Base-by-base conservation (phyloP, 2,113 vertebrate species). In the Helogale parvula region DNA sequence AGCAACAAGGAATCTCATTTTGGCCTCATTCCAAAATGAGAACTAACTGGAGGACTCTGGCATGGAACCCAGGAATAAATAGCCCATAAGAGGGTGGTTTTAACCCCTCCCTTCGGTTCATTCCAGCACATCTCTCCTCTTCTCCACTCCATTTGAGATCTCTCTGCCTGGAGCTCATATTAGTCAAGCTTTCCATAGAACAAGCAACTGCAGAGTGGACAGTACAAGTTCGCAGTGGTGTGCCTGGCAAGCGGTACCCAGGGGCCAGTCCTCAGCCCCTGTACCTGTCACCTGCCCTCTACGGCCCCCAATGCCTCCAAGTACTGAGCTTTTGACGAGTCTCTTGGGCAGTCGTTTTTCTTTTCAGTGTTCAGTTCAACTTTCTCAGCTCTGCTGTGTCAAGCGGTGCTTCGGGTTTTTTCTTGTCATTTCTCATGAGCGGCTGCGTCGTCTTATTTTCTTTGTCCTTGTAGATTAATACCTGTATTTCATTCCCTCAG, bases 381-480 rank as follows among this genome's bases (percentile, higher is more conserved):
- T 90, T 83, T 66, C 35, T 66, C 38, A 31, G 47, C 52, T 80
- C 54, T 86, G 82, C 45, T 1, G 12, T 41, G 52, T 3, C 41
- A 8, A 14, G 14, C 47, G 21, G 47, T 52, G 12, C 27, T 79
- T 72, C 82, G 8, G 15, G 0, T 1, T 54, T 79, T 52, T 79
- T 50, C 9, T 23, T 72, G 47, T 69, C 11, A 45, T 77, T 71
- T 94, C 7, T 41, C 71, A 13, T 60, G n/a, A 54, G 25, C 71
- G 54, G 14, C 38, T 13, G 57, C 47, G 69, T 31, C 93, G 31
- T 63, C 60, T 89, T 45, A 5, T 3, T 66, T 74, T 66, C 38
- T 94, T 63, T 82, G 47, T 74, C 65, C 94, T 66, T 85, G 2
- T 31, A 50, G 66, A 86, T 77, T 35, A 80, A 72, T 77, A 31